Conservation (phyloP, 2,888 invertebrate species). For the Zhengitettix transpicula region DNA sequence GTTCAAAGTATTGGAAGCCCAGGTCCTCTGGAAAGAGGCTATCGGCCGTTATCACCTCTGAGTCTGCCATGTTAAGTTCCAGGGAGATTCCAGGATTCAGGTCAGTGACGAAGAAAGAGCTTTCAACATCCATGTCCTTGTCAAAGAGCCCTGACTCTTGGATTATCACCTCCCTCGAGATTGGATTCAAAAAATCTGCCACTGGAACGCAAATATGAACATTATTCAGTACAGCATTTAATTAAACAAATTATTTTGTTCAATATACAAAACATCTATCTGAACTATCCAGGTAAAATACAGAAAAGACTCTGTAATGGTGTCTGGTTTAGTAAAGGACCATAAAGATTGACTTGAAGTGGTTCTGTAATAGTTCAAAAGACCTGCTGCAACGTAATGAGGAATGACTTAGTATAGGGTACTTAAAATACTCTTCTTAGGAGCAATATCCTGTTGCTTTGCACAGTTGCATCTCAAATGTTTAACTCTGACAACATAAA, state of each 20-base stretch:
- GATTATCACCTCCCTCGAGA: constrained; percentile 62
- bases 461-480: no score
- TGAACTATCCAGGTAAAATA: neutral
- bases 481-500: no score
- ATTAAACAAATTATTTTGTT: neutral
- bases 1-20: constrained; percentile 11
- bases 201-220: constrained; percentile 1
- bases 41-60: constrained; percentile 31
- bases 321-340: no score
- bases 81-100: constrained; percentile 30
- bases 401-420: no score
- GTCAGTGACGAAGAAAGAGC: constrained; percentile 33
- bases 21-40: constrained; percentile 13
- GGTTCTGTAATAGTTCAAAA: no score
- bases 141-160: constrained; percentile 56
- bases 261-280: neutral
- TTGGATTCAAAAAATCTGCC: constrained; percentile 39
- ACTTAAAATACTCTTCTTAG: no score
- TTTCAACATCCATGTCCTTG: constrained; percentile 19
- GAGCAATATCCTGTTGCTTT: no score
- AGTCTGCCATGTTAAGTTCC: constrained; percentile 32
- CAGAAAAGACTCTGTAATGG: neutral
- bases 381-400: no score
- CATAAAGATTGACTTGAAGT: no score
- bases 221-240: neutral